Percentiles rank a stretch among this genome's conserved stretches.
These are phyloP conservation scores for Aphaenogaster rudis DNA, from an alignment of 1,140 invertebrate species.

Conservation along the genomic window DNA sequence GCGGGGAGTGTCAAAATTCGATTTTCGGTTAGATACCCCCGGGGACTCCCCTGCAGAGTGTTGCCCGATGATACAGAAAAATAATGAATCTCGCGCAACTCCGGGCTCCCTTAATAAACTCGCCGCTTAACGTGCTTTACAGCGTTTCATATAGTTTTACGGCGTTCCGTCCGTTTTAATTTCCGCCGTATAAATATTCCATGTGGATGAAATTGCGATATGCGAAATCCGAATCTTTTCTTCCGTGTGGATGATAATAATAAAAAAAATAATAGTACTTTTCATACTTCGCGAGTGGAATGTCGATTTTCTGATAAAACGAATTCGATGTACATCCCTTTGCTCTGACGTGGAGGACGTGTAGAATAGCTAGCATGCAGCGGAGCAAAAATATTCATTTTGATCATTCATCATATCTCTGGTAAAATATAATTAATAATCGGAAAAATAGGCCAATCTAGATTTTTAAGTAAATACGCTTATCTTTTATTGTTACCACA, in stretches of 20 bases:
- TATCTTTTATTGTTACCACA: conserved; percentile 1
- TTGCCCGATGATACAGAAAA: conserved; percentile 8
- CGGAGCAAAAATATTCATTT: neutral
- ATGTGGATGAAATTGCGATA: conserved; percentile 18
- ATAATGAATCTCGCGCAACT: conserved; percentile 33
- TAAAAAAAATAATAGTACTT: neutral
- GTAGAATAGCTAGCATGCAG: neutral
- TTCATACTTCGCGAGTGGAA: neutral
- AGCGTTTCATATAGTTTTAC: conserved; percentile 31
- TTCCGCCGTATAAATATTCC: conserved; percentile 34
- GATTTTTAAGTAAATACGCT: conserved; percentile 28
- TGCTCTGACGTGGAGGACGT: neutral
- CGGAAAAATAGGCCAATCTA: neutral
- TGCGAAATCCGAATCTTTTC: conserved; percentile 5
- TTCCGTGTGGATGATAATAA: conserved; percentile 3
- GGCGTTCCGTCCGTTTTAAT: conserved; percentile 28
- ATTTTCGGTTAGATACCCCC: conserved; percentile 7
- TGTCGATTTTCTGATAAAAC: neutral
- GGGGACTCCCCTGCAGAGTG: neutral
- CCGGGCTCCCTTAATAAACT: conserved; percentile 34
- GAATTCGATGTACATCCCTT: neutral
- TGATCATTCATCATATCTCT: neutral
- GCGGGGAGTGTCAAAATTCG: conserved; percentile 10
- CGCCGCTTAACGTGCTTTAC: neutral
- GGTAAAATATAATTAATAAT: neutral